Evolutionary conservation across 92 coral and sea anemone genomes (phyloP).

Genomic region (Zoanthus sociatus): DNA sequence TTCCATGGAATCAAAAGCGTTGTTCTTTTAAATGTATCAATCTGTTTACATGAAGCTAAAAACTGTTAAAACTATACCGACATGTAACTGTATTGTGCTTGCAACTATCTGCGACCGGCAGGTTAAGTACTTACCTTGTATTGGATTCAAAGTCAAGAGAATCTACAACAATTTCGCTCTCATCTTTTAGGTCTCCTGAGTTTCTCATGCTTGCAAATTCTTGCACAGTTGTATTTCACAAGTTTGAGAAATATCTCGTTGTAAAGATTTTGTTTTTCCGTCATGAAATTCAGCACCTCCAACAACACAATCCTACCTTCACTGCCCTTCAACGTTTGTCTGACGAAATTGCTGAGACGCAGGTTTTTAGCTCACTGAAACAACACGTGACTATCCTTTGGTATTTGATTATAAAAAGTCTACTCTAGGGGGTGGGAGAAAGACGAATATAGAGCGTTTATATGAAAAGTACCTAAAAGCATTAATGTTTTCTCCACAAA

Average conservation of each 20-base stretch:
- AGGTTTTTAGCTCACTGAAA: not conserved
- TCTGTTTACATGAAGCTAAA: no score
- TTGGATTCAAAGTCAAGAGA: not conserved
- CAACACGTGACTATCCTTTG: slow-evolving; percentile 40
- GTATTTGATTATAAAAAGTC: not conserved
- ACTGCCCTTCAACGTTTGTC: slow-evolving; percentile 14
- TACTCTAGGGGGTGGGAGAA: not conserved
- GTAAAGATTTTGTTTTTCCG: slow-evolving; percentile 17
- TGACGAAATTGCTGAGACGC: slow-evolving; percentile 35
- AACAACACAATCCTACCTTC: not conserved
- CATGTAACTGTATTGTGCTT: no score
- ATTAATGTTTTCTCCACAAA: not conserved
- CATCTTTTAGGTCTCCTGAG: slow-evolving; percentile 30
- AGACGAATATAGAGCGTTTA: not conserved
- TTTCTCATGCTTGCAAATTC: slow-evolving; percentile 32
- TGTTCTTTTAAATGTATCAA: no score
- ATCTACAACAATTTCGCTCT: not conserved
- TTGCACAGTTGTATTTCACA: slow-evolving; percentile 14
- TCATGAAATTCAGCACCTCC: slow-evolving; percentile 34
- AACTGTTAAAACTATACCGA: no score
- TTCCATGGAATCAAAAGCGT: no score
- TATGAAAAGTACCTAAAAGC: not conserved
- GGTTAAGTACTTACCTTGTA: not conserved
- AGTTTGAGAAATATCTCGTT: slow-evolving; percentile 41
- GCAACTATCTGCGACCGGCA: no score